Conservation (phyloP, 30 jellyfish, hydroid and myxozoan genomes). For the Mastigias papua region DNA sequence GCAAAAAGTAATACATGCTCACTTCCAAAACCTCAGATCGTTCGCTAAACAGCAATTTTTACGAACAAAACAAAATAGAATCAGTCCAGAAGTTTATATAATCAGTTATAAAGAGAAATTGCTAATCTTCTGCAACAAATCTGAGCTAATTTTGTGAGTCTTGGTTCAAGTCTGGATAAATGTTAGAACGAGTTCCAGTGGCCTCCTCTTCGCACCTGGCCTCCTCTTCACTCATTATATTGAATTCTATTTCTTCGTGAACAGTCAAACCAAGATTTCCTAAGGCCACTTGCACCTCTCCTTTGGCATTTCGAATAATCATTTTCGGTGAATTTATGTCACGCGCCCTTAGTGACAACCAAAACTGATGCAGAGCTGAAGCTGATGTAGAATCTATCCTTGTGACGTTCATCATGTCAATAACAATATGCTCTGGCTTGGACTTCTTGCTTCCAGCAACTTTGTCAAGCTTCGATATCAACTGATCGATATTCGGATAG, state of each 20-base stretch:
- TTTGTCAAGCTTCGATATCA: slow-evolving; percentile 59
- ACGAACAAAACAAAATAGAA: too few species aligned
- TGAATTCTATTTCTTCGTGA: slow-evolving; percentile 30
- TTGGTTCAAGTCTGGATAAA: neutral
- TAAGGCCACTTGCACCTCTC: slow-evolving; percentile 13
- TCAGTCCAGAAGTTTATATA: too few species aligned
- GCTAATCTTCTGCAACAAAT: too few species aligned
- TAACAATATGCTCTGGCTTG: slow-evolving; percentile 37
- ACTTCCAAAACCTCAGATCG: too few species aligned
- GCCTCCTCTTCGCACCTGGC: neutral
- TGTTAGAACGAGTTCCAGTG: neutral
- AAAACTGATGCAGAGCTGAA: slow-evolving; percentile 56
- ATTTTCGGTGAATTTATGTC: slow-evolving; percentile 50
- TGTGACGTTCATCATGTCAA: slow-evolving; percentile 45
- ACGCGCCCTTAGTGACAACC: slow-evolving; percentile 24
- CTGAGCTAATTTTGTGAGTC: neutral
- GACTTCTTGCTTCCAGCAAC: slow-evolving; percentile 30
- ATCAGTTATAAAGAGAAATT: too few species aligned
- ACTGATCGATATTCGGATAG: slow-evolving; percentile 69
- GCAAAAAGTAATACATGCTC: too few species aligned
- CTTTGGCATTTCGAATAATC: slow-evolving; percentile 30
- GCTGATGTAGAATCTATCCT: slow-evolving; percentile 71
- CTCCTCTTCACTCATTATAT: neutral
- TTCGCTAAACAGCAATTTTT: too few species aligned
- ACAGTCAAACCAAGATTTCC: slow-evolving; percentile 12